Evolutionary conservation across 1,140 invertebrate genomes (phyloP), one percentile per base, ranked within the genome.

Genomic region (Drosophila malerkotliana): DNA sequence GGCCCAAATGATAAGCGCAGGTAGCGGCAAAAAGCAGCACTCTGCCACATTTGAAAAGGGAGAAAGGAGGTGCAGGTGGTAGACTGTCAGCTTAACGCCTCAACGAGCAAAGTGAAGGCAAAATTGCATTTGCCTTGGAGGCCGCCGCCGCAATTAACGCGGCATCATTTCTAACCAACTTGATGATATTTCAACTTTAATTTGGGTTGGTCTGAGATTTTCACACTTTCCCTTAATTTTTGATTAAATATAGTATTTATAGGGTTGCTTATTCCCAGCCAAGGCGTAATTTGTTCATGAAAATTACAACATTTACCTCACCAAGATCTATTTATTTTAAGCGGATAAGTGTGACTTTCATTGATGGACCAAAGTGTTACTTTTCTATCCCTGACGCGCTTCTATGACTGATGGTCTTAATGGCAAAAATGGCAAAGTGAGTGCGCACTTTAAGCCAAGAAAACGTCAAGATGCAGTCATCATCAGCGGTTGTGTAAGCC

Each of bases 361-460:
- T 85, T 85, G 87, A 81, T 87, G 87, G 81, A 78, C 63, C 82
- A 87, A 78, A 81, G 81, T 85, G 81, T 87, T 77, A 81, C 82
- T 85, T 79, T 64, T 71, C 58, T 53, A 55, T 63, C 61, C 34
- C 45, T 54, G 60, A 34, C 47, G 48, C 54, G 60, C 52, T n/a
- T 51, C 32, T 28, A 28, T 28, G 26, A 28, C 26, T 28, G 26
- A 28, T 28, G 26, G 5, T 28, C 55, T 48, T 84, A 84, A 84
- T 80, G 73, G 81, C 77, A 55, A 62, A 61, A 57, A 84, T 77
- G 72, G 81, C 67, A 41, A 66, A 62, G 47, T 67, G 59, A 82
- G 79, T 59, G 58, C 64, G 47, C 57, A 67, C 59, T 72, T 66
- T 60, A 45, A 21, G 56, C 63, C 53, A 52, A 52, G 68, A 57